Conservation (phyloP, 2,113 vertebrate genomes). For the Parotia lawesii region DNA sequence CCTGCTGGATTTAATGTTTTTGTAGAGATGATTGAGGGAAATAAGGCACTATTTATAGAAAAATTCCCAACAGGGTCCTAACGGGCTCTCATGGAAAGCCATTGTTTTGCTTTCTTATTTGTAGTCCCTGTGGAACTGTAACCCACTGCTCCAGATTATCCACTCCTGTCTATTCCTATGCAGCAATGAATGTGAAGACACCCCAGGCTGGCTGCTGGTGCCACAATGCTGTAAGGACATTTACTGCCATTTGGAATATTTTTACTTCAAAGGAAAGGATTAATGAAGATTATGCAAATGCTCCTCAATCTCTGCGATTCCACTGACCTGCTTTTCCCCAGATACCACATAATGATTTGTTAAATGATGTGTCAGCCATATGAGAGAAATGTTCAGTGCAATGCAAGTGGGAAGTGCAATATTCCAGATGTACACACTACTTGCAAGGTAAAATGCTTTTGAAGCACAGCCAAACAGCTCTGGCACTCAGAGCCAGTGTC, state of each 20-base stretch:
- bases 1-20: neutral
- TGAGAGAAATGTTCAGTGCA: neutral
- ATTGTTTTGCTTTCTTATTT: neutral
- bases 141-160: neutral
- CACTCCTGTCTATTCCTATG: neutral
- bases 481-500: neutral
- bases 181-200: neutral
- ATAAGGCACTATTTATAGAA: neutral
- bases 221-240: neutral
- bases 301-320: neutral
- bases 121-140: neutral
- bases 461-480: neutral
- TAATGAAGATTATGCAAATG: conserved; percentile 20
- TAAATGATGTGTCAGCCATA: neutral
- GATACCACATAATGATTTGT: neutral
- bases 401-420: neutral
- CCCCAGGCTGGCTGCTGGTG: neutral
- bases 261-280: conserved; percentile 44
- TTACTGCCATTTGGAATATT: neutral
- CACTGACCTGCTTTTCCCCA: neutral
- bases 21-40: neutral
- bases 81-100: neutral
- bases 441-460: neutral
- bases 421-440: neutral
- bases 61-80: neutral